phyloP scores from a whole-genome alignment of 2,797 vertebrate genomes.

The Spinus olivaceus region DNA sequence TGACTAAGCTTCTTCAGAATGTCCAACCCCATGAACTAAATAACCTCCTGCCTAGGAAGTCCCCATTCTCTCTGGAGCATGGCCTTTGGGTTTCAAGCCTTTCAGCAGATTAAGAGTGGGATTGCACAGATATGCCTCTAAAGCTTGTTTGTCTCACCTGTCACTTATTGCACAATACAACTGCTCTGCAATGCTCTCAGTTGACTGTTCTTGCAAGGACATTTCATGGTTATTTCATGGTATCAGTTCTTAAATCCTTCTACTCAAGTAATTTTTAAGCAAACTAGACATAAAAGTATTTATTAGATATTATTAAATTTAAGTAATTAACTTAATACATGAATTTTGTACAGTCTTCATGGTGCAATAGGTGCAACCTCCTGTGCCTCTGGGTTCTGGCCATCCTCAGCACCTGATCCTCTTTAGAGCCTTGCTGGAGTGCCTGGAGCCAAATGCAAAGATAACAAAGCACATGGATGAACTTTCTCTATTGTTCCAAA shows the following conservation, averaged over 20 bases:
- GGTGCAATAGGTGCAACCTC: neutral
- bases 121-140: neutral
- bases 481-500: neutral
- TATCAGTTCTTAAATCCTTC: neutral
- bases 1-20: neutral
- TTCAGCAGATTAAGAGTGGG: neutral
- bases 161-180: neutral
- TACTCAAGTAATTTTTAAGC: neutral
- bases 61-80: neutral
- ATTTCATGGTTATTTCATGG: neutral
- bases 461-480: neutral
- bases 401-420: neutral
- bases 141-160: neutral
- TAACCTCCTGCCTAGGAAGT: neutral
- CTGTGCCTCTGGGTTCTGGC: neutral
- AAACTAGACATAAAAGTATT: neutral
- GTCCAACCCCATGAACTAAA: neutral
- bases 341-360: neutral
- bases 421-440: neutral
- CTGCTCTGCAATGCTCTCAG: neutral
- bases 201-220: neutral
- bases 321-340: neutral
- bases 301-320: neutral
- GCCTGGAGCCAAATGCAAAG: neutral
- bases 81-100: neutral